These are phyloP conservation scores for Suillia variegata DNA, from an alignment of 2,888 invertebrate species.

Conservation along the genomic window DNA sequence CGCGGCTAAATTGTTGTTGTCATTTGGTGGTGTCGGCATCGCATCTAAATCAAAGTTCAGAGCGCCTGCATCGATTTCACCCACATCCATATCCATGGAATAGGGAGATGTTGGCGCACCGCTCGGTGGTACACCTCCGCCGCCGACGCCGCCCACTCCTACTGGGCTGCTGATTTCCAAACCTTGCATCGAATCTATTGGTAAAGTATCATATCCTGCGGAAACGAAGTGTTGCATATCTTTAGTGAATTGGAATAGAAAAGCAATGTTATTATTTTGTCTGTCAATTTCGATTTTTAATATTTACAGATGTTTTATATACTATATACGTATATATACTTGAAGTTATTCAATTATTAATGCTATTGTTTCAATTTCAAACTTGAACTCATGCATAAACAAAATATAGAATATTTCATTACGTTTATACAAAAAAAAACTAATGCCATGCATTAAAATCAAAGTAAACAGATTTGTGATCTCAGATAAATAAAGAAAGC, in stretches of 20 bases:
- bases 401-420: neutral
- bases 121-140: slow-evolving; percentile 52
- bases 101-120: slow-evolving; percentile 65
- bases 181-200: slow-evolving; percentile 96
- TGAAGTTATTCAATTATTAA: neutral
- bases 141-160: slow-evolving; percentile 47
- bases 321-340: too few species aligned
- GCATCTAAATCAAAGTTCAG: slow-evolving; percentile 80
- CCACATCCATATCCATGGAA: slow-evolving; percentile 90
- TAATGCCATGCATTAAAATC: too few species aligned
- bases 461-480: too few species aligned
- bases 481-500: too few species aligned
- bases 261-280: slow-evolving; percentile 5
- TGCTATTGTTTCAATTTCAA: neutral
- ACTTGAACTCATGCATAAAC: neutral
- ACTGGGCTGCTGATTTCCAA: slow-evolving; percentile 77
- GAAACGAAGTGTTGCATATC: too few species aligned
- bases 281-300: neutral
- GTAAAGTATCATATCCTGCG: slow-evolving; percentile 94
- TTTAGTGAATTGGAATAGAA: slow-evolving; percentile 5
- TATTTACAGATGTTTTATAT: too few species aligned
- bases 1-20: slow-evolving; percentile 90
- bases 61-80: slow-evolving; percentile 74
- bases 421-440: too few species aligned
- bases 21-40: slow-evolving; percentile 80